Evolutionary conservation across 2,888 invertebrate genomes (phyloP).

Genomic region (Lagria hirta): DNA sequence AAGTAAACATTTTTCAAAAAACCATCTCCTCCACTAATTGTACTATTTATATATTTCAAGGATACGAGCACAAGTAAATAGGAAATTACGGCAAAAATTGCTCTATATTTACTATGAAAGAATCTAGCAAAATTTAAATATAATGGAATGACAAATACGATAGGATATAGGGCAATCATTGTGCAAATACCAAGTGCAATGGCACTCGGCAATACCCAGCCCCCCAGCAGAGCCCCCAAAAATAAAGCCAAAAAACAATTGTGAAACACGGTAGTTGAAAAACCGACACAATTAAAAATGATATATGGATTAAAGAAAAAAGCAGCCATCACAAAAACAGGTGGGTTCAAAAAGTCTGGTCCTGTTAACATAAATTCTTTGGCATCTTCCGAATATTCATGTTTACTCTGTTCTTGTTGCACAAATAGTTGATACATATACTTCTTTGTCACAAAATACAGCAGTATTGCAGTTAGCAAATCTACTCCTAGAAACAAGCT

Average conservation of each 20-base stretch:
- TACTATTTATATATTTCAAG: slow-evolving; percentile 31
- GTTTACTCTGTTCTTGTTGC: slow-evolving; percentile 58
- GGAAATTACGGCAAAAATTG: slow-evolving; percentile 39
- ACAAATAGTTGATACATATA: slow-evolving; percentile 63
- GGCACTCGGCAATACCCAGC: slow-evolving; percentile 63
- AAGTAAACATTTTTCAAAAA: slow-evolving; percentile 59
- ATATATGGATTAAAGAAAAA: slow-evolving; percentile 90
- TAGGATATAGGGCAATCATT: slow-evolving; percentile 81
- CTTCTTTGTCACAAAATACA: slow-evolving; percentile 69
- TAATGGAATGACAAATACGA: slow-evolving; percentile 80
- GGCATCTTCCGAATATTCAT: slow-evolving; percentile 62
- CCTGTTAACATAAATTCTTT: slow-evolving; percentile 59
- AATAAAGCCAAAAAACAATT: slow-evolving; percentile 79
- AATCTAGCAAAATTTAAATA: slow-evolving; percentile 68
- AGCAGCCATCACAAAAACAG: slow-evolving; percentile 72
- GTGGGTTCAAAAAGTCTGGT: slow-evolving; percentile 61
- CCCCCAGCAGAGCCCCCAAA: slow-evolving; percentile 55
- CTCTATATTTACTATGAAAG: slow-evolving; percentile 56
- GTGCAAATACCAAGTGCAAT: slow-evolving; percentile 74
- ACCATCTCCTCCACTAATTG: slow-evolving; percentile 49
- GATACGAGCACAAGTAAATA: slow-evolving; percentile 31
- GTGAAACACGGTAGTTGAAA: slow-evolving; percentile 87
- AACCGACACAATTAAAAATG: slow-evolving; percentile 82
- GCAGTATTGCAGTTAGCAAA: slow-evolving; percentile 72
- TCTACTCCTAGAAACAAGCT: slow-evolving; percentile 73